Conservation (phyloP, 2,113 vertebrate species). For the Neofelis nebulosa region DNA sequence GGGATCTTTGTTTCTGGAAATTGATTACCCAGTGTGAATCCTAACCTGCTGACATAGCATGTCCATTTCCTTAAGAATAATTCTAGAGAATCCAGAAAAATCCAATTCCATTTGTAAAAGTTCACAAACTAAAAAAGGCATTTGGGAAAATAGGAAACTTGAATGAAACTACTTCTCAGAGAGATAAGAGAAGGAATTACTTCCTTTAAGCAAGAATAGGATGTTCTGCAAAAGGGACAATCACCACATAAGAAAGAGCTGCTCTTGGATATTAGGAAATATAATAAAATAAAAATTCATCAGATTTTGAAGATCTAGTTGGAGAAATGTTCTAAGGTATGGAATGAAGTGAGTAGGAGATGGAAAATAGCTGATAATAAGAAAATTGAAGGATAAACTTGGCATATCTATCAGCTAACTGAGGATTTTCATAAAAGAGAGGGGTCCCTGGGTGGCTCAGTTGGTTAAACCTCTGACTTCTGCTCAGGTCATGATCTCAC, state of each 20-base stretch:
- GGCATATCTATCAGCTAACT: not conserved
- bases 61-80: not conserved
- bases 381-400: not conserved
- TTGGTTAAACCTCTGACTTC: not conserved
- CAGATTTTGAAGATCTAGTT: not conserved
- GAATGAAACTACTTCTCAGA: not conserved
- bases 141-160: not conserved
- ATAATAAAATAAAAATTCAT: not conserved
- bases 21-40: not conserved
- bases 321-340: not conserved
- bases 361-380: not conserved
- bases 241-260: not conserved
- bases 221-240: not conserved
- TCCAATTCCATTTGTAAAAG: not conserved
- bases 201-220: not conserved
- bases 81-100: slow-evolving; percentile 36
- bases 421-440: slow-evolving; percentile 12
- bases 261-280: not conserved
- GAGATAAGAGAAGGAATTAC: not conserved
- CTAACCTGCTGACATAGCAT: not conserved
- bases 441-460: not conserved
- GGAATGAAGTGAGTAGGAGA: not conserved
- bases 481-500: not conserved
- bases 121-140: not conserved
- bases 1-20: not conserved